Conservation (phyloP, 2,113 vertebrate genomes). For the Clinocottus analis region DNA sequence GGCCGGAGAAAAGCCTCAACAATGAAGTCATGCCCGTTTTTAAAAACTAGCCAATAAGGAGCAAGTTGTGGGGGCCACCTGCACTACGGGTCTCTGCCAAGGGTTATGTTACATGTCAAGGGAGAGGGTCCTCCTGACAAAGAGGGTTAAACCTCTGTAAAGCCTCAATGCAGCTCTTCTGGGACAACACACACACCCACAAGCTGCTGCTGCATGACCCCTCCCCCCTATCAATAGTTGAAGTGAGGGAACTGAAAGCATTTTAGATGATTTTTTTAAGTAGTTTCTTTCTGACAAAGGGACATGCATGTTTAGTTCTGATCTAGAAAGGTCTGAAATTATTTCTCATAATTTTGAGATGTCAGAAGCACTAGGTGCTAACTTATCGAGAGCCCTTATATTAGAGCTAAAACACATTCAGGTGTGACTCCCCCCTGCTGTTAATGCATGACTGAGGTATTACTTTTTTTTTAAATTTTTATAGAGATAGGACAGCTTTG, state of each 20-base stretch:
- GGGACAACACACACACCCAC: conserved; percentile 41
- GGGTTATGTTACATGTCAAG: conserved; percentile 70
- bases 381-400: conserved; percentile 46
- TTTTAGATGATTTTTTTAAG: conserved; percentile 33
- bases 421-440: conserved; percentile 34
- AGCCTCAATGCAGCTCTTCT: conserved; percentile 60
- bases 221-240: conserved; percentile 29
- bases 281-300: conserved; percentile 60
- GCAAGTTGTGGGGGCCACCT: conserved; percentile 61
- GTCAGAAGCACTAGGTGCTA: conserved; percentile 63
- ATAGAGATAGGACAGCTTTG: conserved; percentile 45
- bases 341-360: conserved; percentile 71
- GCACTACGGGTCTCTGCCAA: conserved; percentile 52
- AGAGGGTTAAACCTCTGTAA: conserved; percentile 58
- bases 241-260: conserved; percentile 44
- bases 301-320: conserved; percentile 57
- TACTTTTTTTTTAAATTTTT: too few species aligned
- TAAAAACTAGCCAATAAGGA: conserved; percentile 64
- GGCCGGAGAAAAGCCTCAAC: conserved; percentile 69
- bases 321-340: conserved; percentile 68
- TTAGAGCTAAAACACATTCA: conserved; percentile 43
- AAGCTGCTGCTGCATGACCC: conserved; percentile 56
- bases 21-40: conserved; percentile 70
- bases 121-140: conserved; percentile 65
- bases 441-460: conserved; percentile 51